Conservation (phyloP, 2,797 vertebrate genomes). For the Hippocampus kuda region DNA sequence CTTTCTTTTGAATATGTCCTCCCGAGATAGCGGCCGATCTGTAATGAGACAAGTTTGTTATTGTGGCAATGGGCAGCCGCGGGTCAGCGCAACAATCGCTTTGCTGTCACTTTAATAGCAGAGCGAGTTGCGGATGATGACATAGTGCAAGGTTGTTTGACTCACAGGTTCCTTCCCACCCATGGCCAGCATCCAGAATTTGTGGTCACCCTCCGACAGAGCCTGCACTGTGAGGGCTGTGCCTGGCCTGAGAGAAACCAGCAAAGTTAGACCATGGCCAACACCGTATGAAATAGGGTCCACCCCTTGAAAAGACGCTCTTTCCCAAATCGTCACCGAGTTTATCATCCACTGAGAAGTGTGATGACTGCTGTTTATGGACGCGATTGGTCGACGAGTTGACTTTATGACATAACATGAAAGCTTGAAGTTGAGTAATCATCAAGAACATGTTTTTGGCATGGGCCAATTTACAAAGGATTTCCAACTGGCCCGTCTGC, state of each 20-base stretch:
- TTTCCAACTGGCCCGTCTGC: no score
- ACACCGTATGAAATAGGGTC: not conserved
- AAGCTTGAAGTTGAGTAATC: no score
- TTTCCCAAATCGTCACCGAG: no score
- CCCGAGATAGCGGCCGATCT: slow-evolving; percentile 57
- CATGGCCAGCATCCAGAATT: slow-evolving; percentile 91
- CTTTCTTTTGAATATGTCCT: slow-evolving; percentile 66
- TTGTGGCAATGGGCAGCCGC: not conserved
- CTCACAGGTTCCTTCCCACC: slow-evolving; percentile 94
- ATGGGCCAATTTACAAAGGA: no score
- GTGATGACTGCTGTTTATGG: no score
- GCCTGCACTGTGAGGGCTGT: slow-evolving; percentile 86
- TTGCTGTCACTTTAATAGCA: slow-evolving; percentile 5
- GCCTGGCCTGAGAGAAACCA: slow-evolving; percentile 68
- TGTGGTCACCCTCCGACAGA: slow-evolving; percentile 87
- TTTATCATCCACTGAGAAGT: no score
- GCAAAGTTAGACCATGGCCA: not conserved
- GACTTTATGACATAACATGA: no score
- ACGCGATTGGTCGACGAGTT: no score
- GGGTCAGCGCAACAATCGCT: not conserved
- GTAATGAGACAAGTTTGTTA: slow-evolving; percentile 11
- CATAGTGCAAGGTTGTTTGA: slow-evolving; percentile 13
- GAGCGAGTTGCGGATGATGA: slow-evolving; percentile 7
- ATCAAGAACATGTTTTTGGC: no score
- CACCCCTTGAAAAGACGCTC: no score